Evolutionary conservation across 2,888 invertebrate genomes (phyloP), one percentile per base, ranked within the genome.

Genomic region (Meiosimyza platycephala): DNA sequence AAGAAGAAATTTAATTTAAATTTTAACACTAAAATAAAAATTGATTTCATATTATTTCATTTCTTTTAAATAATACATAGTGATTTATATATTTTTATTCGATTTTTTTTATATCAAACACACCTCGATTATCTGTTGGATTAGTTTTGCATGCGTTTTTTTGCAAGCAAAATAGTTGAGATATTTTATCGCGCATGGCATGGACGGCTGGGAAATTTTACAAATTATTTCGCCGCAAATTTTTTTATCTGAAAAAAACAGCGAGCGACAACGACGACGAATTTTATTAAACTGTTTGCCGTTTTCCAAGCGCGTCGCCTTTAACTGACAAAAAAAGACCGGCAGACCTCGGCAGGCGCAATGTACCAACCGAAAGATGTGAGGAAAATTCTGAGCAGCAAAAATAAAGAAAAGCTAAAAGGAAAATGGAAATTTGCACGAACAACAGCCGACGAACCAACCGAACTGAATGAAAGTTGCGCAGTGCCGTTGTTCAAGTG

Each of bases 161-260:
- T 83, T 85, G 87, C 85, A 87, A 85, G 85, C 86, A 86, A 85
- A 87, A 86, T 81, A 87, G 81, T 84, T 86, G 86, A 80, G 85
- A 84, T 81, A 87, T 84, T 87, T 87, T 87, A 86, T 87, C 87
- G 86, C 87, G 87, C 87, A 87, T 87, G 87, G 87, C 87, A 87
- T 87, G 87, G 85, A 87, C 87, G 84, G 81, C 82, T 85, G 80
- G 82, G 80, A 80, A 82, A 83, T 81, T 80, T 81, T 82, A 81
- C 80, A 83, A 83, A 83, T 85, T 83, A 82, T 83, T 85, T 85
- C 82, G 83, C 81, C 83, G 84, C 82, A 81, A 84, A 83, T 83
- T 80, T 76, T 74, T 77, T 78, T 79, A 78, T 76, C 76, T 80
- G 79, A 79, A 79, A 78, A 80, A 79, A 82, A 79, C 74, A 76